Evolutionary conservation across 2,113 vertebrate genomes (phyloP).

Genomic region (Ploceus nigricollis): DNA sequence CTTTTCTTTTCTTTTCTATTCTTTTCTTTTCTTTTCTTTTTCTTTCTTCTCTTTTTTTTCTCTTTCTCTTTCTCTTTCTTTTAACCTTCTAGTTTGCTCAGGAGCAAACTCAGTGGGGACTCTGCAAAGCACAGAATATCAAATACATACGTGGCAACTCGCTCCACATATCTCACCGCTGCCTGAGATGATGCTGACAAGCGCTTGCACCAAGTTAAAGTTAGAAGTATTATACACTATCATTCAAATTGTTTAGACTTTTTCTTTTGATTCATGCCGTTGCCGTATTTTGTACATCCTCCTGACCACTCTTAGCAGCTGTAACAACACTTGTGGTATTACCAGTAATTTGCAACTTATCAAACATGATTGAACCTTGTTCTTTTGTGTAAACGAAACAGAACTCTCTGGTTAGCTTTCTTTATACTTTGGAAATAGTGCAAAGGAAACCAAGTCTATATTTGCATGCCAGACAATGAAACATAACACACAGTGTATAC

Average conservation of each 20-base stretch:
- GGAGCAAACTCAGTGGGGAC: background rate
- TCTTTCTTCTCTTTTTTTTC: fast-evolving
- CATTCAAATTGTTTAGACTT: slow-evolving; percentile 82
- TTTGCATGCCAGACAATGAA: slow-evolving; percentile 88
- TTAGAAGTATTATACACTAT: slow-evolving; percentile 78
- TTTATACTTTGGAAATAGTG: slow-evolving; percentile 83
- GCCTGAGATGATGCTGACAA: slow-evolving; percentile 59
- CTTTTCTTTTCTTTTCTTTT: fast-evolving
- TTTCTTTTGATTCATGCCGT: slow-evolving; percentile 82
- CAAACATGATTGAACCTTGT: slow-evolving; percentile 88
- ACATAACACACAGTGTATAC: slow-evolving; percentile 85
- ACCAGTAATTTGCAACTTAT: slow-evolving; percentile 89
- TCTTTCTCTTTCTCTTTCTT: fast-evolving
- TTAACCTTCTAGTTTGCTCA: background rate
- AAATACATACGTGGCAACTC: slow-evolving; percentile 39
- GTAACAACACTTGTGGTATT: slow-evolving; percentile 87
- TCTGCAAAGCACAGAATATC: background rate
- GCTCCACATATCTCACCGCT: slow-evolving; percentile 16
- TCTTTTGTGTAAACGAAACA: slow-evolving; percentile 86
- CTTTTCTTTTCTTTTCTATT: fast-evolving
- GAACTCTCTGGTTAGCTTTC: slow-evolving; percentile 82
- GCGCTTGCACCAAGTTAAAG: slow-evolving; percentile 65
- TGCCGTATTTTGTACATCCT: slow-evolving; percentile 82
- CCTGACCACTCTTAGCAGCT: slow-evolving; percentile 82
- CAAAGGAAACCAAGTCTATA: slow-evolving; percentile 81